A percentile compares a stretch with the other conserved stretches of the same genome.
These are phyloP conservation scores for Eupeodes latifasciatus DNA, from an alignment of 2,888 invertebrate genomes.

Conservation along the genomic window DNA sequence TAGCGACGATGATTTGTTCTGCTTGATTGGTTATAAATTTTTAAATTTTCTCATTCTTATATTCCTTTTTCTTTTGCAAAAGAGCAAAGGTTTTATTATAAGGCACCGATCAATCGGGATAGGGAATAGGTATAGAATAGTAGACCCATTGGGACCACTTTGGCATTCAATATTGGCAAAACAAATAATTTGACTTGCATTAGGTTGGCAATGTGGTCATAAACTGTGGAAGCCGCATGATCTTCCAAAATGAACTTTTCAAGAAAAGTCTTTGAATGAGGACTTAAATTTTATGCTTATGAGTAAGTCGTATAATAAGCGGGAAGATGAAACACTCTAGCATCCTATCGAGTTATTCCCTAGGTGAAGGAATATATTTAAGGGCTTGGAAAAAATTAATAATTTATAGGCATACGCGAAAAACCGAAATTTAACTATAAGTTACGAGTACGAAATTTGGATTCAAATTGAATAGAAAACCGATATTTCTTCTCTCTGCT, in stretches of 20 bases:
- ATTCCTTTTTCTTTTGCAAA: background rate
- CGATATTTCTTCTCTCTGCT: too few relatives aligned
- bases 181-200: slow-evolving; percentile 47
- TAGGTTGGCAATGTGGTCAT: slow-evolving; percentile 16
- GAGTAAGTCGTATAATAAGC: background rate
- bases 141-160: slow-evolving; percentile 23
- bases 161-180: slow-evolving; percentile 38
- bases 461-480: too few relatives aligned
- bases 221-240: background rate
- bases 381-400: background rate
- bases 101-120: too few relatives aligned
- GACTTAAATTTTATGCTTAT: background rate
- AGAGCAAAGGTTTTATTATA: background rate
- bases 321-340: background rate
- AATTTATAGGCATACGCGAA: too few relatives aligned
- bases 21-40: slow-evolving; percentile 46
- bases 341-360: background rate
- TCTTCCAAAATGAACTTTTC: background rate
- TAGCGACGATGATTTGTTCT: slow-evolving; percentile 22
- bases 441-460: too few relatives aligned
- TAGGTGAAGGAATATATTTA: background rate
- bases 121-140: background rate
- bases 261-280: background rate
- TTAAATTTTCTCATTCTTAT: slow-evolving; percentile 18
- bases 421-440: too few relatives aligned